Percentiles rank a stretch among this genome's conserved stretches.
phyloP scores from a whole-genome alignment of 2,797 vertebrate genomes.

The Microctenopoma lineatum region DNA sequence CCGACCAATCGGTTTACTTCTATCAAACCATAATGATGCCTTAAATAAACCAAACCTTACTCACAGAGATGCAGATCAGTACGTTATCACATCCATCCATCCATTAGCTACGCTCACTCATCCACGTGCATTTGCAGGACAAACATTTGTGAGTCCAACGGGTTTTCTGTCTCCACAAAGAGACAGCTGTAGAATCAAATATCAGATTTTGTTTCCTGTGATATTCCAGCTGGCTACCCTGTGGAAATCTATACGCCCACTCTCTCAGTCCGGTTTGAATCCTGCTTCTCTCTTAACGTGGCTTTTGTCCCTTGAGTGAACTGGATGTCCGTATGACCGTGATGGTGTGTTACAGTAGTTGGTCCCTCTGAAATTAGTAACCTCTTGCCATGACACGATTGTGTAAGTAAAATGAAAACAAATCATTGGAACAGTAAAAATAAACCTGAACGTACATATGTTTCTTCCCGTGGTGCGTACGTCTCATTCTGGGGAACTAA shows the following conservation, averaged over 20 bases:
- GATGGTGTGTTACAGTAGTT: not conserved
- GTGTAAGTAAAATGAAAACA: not conserved
- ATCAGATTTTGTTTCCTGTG: not conserved
- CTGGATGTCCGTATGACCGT: not conserved
- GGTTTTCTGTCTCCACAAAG: not conserved
- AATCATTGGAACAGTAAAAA: not conserved
- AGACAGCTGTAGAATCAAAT: too few relatives aligned
- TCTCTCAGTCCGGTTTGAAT: conserved; percentile 1
- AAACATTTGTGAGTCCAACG: not conserved
- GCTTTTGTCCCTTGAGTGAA: not conserved
- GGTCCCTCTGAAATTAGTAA: not conserved
- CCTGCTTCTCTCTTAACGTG: not conserved
- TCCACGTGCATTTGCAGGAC: too few relatives aligned
- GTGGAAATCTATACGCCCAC: not conserved
- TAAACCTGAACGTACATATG: not conserved
- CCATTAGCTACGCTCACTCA: too few relatives aligned
- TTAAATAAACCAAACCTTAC: too few relatives aligned
- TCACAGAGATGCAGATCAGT: too few relatives aligned
- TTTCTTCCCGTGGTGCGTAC: not conserved
- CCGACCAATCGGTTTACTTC: too few relatives aligned
- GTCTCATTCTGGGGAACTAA: not conserved
- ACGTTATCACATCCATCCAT: too few relatives aligned
- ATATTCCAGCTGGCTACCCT: not conserved
- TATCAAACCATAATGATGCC: too few relatives aligned
- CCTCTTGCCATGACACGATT: not conserved